phyloP scores from a whole-genome alignment of 1,140 invertebrate species.

The Stegodyphus mimosarum region DNA sequence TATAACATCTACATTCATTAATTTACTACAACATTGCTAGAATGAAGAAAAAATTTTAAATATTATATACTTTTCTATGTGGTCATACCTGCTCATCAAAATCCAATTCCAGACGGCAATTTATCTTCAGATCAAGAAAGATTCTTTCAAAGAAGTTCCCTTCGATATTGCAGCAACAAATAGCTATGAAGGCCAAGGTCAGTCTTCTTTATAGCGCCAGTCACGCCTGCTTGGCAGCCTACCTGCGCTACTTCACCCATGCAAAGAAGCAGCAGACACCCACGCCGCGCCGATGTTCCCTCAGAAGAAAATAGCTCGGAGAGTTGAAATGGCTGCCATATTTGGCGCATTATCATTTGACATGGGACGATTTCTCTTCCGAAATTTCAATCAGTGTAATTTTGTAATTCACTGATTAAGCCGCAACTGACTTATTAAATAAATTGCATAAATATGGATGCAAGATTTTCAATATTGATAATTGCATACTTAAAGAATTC shows the following conservation, averaged over 20 bases:
- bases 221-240: slow-evolving; percentile 37
- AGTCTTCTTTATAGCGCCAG: slow-evolving; percentile 47
- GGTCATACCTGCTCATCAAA: too few species aligned
- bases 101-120: not conserved
- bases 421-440: too few species aligned
- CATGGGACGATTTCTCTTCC: too few species aligned
- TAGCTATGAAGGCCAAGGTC: slow-evolving; percentile 49
- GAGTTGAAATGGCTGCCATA: not conserved
- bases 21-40: too few species aligned
- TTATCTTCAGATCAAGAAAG: not conserved
- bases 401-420: too few species aligned
- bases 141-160: not conserved
- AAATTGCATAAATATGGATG: too few species aligned
- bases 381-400: too few species aligned
- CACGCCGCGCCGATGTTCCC: not conserved
- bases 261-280: not conserved
- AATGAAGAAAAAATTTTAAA: too few species aligned
- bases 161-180: slow-evolving; percentile 22
- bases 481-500: too few species aligned
- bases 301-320: not conserved
- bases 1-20: too few species aligned
- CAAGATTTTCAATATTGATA: too few species aligned
- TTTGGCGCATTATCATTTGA: not conserved
- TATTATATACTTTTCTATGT: too few species aligned
- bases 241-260: not conserved